Base-by-base conservation (phyloP, 2,113 vertebrate genomes). In the Lophotis ruficrista region DNA sequence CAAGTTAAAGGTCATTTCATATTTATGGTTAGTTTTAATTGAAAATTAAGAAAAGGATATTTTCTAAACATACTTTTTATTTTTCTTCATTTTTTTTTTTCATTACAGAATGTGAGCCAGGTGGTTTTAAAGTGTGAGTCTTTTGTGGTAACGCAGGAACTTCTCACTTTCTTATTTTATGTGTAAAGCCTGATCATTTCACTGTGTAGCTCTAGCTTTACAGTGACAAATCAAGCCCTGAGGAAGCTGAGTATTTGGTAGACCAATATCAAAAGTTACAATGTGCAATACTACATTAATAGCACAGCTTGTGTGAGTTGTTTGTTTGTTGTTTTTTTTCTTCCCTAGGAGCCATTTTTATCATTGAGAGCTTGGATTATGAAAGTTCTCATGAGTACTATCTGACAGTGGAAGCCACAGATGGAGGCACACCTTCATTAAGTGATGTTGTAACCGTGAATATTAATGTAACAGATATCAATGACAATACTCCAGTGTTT, bases 381-480 rank as follows among this genome's bases (percentile, higher is more conserved):
- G 99, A 99, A 97, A 97, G 90, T 30, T 98, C 98, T 76, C 99
- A 98, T n/a, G 99, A 99, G 54, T 99, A 99, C 96, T 99, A 99
- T 96, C 98, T 99, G 93, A 99, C 99, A 2, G 95, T 99, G 19
- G 99, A 99, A 96, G 99, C 99, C 70, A 98, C 98, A 18, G 99
- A 99, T 62, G 99, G 99, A 33, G 99, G 99, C 81, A 98, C 98
- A 0, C 99, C 99, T 8, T 98, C 99, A 0, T 94, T 99, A 56
- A 99, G 99, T 41, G 99, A 99, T 83, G 98, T 99, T 83, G 99
- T 99, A 14, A 99, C 99, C 1, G 99, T 99, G 93, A 99, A 98
- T 97, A 98, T 99, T 91, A 99, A 99, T 24, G 97, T 99, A 77
- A 99, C 99, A 0, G 99, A 99, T 69, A 98, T 99, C 92, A 99